Evolutionary conservation across 2,797 vertebrate species (phyloP).

Genomic region (Ispidina picta): DNA sequence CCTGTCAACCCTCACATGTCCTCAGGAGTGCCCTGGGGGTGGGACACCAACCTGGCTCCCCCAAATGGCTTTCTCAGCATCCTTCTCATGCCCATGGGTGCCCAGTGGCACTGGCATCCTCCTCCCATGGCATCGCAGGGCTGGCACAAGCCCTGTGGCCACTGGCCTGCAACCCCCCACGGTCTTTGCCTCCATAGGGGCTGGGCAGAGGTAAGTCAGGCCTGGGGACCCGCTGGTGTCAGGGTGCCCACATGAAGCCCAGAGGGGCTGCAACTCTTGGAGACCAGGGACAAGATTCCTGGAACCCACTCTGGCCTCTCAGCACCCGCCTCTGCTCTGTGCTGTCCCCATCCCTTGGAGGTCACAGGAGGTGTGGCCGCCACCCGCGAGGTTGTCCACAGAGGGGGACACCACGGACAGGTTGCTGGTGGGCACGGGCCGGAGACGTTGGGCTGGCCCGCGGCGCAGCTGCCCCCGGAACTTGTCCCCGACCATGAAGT

Average conservation of each 20-base stretch:
- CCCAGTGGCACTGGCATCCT: accelerated
- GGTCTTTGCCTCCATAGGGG: not conserved
- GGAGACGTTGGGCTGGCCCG: constrained; percentile 46
- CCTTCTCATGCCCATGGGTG: not conserved
- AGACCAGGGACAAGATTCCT: not conserved
- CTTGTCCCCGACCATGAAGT: constrained; percentile 89
- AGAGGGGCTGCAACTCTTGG: not conserved
- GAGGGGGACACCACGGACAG: constrained; percentile 50
- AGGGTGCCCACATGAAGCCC: accelerated
- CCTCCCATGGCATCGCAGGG: accelerated
- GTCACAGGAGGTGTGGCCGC: not conserved
- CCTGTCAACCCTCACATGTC: accelerated
- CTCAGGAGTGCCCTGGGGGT: not conserved
- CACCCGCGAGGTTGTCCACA: not conserved
- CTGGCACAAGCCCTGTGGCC: not conserved
- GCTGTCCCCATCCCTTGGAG: not conserved
- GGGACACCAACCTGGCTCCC: not conserved
- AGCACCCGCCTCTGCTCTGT: accelerated
- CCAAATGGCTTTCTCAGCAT: not conserved
- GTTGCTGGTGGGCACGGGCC: not conserved
- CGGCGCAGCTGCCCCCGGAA: constrained; percentile 81
- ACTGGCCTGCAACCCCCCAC: not conserved
- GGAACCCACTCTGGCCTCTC: not conserved
- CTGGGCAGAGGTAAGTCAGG: not conserved
- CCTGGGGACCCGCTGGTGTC: not conserved